phyloP scores from a whole-genome alignment of 2,113 vertebrate genomes.

The Onychostruthus taczanowskii region DNA sequence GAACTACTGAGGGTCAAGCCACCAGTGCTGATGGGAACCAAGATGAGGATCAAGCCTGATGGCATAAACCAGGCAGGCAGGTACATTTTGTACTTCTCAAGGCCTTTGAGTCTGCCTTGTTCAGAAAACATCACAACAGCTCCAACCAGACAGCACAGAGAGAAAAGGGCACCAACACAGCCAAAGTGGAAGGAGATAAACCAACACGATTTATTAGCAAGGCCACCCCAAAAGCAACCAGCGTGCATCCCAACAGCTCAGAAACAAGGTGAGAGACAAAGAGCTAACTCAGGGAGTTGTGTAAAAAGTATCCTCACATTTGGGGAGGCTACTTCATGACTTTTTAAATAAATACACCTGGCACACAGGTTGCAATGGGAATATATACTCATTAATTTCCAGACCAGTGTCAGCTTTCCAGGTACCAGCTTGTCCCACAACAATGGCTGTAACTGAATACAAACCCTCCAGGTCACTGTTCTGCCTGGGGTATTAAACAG shows the following conservation, averaged over 20 bases:
- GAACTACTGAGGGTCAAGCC: not conserved
- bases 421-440: not conserved
- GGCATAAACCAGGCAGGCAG: not conserved
- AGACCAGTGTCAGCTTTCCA: slow-evolving; percentile 30
- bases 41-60: not conserved
- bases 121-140: not conserved
- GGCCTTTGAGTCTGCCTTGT: not conserved
- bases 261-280: not conserved
- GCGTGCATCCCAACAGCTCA: not conserved
- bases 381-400: not conserved
- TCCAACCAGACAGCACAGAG: not conserved
- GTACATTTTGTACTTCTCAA: not conserved
- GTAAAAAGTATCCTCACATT: not conserved
- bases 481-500: not conserved
- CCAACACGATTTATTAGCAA: not conserved
- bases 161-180: not conserved
- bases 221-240: not conserved
- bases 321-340: not conserved
- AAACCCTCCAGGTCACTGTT: not conserved
- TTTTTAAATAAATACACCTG: slow-evolving; percentile 33
- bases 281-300: not conserved
- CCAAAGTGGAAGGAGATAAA: not conserved
- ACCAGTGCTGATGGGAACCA: not conserved
- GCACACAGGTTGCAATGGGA: not conserved
- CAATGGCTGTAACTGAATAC: slow-evolving; percentile 31